Percentiles rank a stretch among this genome's conserved stretches.
phyloP scores from a whole-genome alignment of 2,113 vertebrate genomes.

The Clarias magur region DNA sequence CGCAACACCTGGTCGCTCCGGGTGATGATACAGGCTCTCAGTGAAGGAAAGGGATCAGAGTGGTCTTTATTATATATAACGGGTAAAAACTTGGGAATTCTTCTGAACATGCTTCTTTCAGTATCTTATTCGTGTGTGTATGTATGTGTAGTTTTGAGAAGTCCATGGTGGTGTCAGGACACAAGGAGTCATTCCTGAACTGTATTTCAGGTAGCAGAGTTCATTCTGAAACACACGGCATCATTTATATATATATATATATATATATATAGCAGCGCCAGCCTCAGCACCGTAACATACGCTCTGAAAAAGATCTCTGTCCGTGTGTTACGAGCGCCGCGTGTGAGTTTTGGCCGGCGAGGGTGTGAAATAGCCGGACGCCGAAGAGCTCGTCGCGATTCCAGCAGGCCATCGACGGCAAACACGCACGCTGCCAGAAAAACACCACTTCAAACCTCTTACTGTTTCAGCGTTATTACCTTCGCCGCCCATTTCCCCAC shows the following conservation, averaged over 20 bases:
- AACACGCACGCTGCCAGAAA: constrained; percentile 45
- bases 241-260: too few relatives aligned
- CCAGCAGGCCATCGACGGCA: constrained; percentile 35
- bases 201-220: not conserved
- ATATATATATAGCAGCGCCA: not conserved
- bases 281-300: constrained; percentile 35
- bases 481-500: not conserved
- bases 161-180: not conserved
- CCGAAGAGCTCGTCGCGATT: constrained; percentile 25
- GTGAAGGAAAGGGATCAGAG: not conserved
- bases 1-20: not conserved
- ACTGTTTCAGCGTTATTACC: constrained; percentile 45
- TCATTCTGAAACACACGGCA: too few relatives aligned
- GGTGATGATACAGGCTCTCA: not conserved
- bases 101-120: not conserved
- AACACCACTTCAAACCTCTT: constrained; percentile 44
- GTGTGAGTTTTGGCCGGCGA: constrained; percentile 55
- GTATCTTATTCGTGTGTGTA: not conserved
- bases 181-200: not conserved
- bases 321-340: constrained; percentile 21
- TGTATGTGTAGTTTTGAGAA: not conserved
- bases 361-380: constrained; percentile 45
- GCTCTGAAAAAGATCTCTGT: constrained; percentile 34
- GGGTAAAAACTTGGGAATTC: not conserved
- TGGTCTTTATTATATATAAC: not conserved